Evolutionary conservation across 2,113 vertebrate genomes (phyloP).

Genomic region (Equus quagga): DNA sequence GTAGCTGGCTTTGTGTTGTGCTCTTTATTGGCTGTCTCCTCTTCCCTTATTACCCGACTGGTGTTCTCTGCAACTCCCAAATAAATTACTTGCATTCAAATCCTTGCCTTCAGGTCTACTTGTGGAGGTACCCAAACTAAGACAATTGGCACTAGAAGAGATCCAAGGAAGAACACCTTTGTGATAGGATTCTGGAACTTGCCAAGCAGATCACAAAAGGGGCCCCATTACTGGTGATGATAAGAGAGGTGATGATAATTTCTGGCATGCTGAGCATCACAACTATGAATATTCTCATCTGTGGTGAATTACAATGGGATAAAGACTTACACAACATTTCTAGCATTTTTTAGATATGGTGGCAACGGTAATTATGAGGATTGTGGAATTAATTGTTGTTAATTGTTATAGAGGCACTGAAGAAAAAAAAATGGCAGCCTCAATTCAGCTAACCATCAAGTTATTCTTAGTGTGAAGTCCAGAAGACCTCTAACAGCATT

Average conservation of each 20-base stretch:
- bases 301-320: background rate
- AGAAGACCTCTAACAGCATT: background rate
- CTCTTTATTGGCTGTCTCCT: background rate
- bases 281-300: background rate
- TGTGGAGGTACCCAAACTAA: background rate
- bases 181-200: background rate
- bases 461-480: background rate
- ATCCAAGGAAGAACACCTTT: background rate
- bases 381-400: background rate
- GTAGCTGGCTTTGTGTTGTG: background rate
- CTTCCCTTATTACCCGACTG: background rate
- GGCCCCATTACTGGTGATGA: background rate
- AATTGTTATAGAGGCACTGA: background rate
- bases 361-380: background rate
- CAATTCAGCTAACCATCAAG: background rate
- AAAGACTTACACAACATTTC: background rate
- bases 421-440: background rate
- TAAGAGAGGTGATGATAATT: background rate
- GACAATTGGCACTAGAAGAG: background rate
- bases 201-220: background rate
- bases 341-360: background rate
- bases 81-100: background rate
- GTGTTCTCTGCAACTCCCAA: background rate
- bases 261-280: background rate
- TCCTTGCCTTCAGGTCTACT: background rate